phyloP scores from a whole-genome alignment of 2,113 vertebrate species.

The Campylorhamphus procurvoides region DNA sequence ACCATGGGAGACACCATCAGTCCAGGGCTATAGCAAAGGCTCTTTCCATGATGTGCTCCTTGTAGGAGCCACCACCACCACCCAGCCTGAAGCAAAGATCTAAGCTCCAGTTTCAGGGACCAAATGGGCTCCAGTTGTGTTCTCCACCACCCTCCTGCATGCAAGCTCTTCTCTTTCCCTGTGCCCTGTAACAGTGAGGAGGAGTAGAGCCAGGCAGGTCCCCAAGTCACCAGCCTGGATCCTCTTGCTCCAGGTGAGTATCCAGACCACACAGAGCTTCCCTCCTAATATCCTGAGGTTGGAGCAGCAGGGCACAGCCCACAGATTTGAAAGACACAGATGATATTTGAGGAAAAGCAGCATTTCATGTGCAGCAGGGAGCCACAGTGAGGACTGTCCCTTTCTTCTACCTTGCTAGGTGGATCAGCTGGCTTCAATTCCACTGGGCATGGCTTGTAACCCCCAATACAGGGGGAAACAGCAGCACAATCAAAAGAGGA shows the following conservation, averaged over 20 bases:
- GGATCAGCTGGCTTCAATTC: neutral
- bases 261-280: neutral
- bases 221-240: neutral
- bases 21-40: neutral
- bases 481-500: neutral
- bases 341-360: neutral
- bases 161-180: neutral
- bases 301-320: neutral
- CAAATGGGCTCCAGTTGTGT: neutral
- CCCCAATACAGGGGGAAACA: neutral
- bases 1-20: fast-evolving
- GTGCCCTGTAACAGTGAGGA: neutral
- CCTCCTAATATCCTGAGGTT: neutral
- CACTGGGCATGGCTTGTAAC: neutral
- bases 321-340: neutral
- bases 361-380: neutral
- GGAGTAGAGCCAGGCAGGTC: neutral
- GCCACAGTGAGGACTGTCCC: neutral
- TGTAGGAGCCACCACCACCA: neutral
- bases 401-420: neutral
- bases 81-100: neutral
- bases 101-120: neutral
- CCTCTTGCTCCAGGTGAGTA: neutral
- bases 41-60: neutral
- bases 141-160: neutral